Conservation (phyloP, 2,888 invertebrate species). For the Brachyptera risi region DNA sequence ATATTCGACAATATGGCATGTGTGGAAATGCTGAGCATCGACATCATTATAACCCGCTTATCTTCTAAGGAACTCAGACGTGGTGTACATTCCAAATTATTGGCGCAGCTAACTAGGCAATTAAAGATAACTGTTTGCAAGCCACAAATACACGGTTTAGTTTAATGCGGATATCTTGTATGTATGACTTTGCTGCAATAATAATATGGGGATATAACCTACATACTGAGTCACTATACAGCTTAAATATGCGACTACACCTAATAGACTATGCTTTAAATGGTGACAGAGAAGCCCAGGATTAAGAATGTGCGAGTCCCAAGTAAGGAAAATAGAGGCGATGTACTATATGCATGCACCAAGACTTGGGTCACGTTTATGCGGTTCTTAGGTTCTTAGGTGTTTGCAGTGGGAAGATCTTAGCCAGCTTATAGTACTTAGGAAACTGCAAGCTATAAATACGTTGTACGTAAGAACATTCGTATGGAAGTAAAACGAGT, state of each 20-base stretch:
- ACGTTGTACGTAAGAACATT: not conserved
- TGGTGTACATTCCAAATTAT: constrained; percentile 31
- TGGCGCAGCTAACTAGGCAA: constrained; percentile 28
- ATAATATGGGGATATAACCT: constrained; percentile 3
- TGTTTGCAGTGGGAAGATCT: constrained; percentile 11
- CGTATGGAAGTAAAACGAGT: not conserved
- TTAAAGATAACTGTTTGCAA: constrained; percentile 29
- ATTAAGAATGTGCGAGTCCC: constrained; percentile 1
- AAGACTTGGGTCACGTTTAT: constrained; percentile 18
- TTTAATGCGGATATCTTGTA: constrained; percentile 17
- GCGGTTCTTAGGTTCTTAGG: constrained; percentile 20
- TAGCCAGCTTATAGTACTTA: constrained; percentile 5
- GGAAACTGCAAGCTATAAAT: constrained; percentile 14
- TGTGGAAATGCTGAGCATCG: constrained; percentile 1
- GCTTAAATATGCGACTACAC: constrained; percentile 1
- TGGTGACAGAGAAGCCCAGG: constrained; percentile 12
- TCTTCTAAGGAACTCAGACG: constrained; percentile 26
- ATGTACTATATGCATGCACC: not conserved
- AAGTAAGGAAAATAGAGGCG: not conserved
- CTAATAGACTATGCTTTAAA: constrained; percentile 10
- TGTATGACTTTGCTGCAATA: constrained; percentile 11
- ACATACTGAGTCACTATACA: not conserved
- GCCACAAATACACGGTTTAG: constrained; percentile 27
- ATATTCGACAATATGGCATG: too few relatives aligned
- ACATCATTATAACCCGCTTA: constrained; percentile 22